These are phyloP conservation scores for Hexactinellida sp. DNA, from an alignment of 37 sponge, comb jelly and placozoan genomes.

Conservation along the genomic window DNA sequence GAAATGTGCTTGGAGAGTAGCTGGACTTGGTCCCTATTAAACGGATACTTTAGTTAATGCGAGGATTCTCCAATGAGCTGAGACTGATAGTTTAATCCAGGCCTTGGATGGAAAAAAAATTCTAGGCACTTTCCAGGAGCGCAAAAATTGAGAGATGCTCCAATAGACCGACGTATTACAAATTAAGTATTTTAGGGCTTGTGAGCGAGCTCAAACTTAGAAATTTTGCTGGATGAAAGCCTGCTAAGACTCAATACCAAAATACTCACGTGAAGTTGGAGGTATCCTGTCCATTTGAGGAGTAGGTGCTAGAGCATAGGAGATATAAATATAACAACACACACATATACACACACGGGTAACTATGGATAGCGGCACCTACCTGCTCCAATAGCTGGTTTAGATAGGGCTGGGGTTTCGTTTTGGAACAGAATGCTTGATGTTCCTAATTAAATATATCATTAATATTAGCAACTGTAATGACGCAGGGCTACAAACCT, in stretches of 20 bases:
- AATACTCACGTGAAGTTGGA: not conserved
- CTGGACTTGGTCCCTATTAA: not conserved
- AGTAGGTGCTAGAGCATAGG: not conserved
- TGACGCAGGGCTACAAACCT: not conserved
- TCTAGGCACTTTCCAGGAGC: not conserved
- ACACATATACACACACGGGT: not conserved
- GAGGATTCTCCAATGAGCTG: no score
- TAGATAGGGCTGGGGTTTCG: not conserved
- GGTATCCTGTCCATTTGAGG: not conserved
- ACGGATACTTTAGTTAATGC: no score
- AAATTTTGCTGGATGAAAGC: no score
- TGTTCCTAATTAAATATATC: not conserved
- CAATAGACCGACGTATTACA: no score
- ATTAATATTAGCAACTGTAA: not conserved
- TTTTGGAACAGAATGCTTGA: slow-evolving; percentile 5
- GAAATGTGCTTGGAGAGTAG: not conserved
- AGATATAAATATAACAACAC: not conserved
- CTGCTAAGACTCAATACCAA: no score
- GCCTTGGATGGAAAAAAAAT: not conserved
- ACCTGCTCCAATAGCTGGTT: not conserved
- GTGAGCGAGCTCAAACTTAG: no score
- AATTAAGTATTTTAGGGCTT: no score
- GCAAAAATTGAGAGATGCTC: no score
- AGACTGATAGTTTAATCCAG: no score
- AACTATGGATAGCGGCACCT: not conserved